phyloP scores from a whole-genome alignment of 2,113 vertebrate genomes.

The Anarrhichthys ocellatus region DNA sequence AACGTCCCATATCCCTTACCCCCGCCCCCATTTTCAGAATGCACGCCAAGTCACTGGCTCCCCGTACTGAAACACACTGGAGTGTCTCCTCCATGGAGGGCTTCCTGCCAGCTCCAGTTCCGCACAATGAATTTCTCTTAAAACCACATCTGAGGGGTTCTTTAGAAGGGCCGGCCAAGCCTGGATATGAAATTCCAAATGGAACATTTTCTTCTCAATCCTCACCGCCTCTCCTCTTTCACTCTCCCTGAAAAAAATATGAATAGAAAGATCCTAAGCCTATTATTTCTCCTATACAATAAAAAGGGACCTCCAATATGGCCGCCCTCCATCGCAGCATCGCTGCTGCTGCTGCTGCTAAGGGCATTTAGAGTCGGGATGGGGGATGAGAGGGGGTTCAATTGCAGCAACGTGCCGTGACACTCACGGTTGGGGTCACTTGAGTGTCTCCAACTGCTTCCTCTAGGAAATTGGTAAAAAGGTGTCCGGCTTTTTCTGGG shows the following conservation, averaged over 20 bases:
- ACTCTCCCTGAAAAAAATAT: constrained; percentile 76
- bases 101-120: constrained; percentile 79
- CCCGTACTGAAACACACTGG: constrained; percentile 64
- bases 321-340: constrained; percentile 53
- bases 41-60: constrained; percentile 69
- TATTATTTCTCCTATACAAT: constrained; percentile 82
- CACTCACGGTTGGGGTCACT: constrained; percentile 63
- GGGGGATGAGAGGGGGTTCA: constrained; percentile 36
- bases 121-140: constrained; percentile 80
- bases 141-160: constrained; percentile 81
- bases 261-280: constrained; percentile 83
- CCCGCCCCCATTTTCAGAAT: constrained; percentile 55
- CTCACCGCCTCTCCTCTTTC: constrained; percentile 62
- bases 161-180: constrained; percentile 74
- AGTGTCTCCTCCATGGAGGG: constrained; percentile 71
- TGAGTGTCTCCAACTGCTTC: constrained; percentile 49
- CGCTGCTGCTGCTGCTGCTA: constrained; percentile 31
- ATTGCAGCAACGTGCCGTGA: constrained; percentile 47
- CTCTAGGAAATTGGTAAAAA: constrained; percentile 46
- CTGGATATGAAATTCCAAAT: constrained; percentile 76
- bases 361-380: constrained; percentile 42
- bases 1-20: constrained; percentile 55
- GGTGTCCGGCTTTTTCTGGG: constrained; percentile 24
- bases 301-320: constrained; percentile 77
- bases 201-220: constrained; percentile 78